Evolutionary conservation across 2,797 vertebrate species (phyloP), one percentile per base, ranked within the genome.

Genomic region (Sebastes jordani): DNA sequence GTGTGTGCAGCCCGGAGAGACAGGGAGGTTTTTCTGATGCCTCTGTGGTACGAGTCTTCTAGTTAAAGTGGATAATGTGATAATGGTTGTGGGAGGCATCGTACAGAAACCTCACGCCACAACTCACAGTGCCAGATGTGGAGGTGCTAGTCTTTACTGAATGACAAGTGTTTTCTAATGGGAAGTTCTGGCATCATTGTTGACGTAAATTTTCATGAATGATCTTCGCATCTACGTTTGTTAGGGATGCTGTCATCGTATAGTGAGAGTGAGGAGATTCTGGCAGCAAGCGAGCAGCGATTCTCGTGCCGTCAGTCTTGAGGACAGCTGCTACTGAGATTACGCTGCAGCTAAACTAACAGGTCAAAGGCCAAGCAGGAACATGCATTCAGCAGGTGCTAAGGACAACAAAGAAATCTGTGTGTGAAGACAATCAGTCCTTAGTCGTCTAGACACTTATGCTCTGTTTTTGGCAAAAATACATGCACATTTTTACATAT

Each of bases 241-340:
- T 66, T 56, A 38, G 32, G 52, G 61, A 38, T 29, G 63, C 62
- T 63, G 66, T 67, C 66, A 34, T 71, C 55, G 71, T 59, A 64
- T 20, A 76, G 80, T 74, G 71, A 93, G 88, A 91, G 86, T 88
- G 36, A 79, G 38, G 7, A 77, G 80, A 88, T 85, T 72, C 66
- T 79, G 68, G 74, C 64, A 76, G 56, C 58, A 20, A 49, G 69
- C 2, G 11, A 71, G 23, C 58, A 63, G 36, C 9, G 30, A 6
- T 29, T 69, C 23, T 78, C 36, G 22, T 86, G 58, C 70, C 2
- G 3, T 76, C 55, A 55, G 32, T 70, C 69, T 68, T 46, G 36
- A 71, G 59, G 80, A 88, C 88, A 91, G 85, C 84, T 88, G 84
- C 82, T 72, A 25, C 60, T 36, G 75, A 88, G 88, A 91, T 91